These are phyloP conservation scores for Crambe crambe DNA, from an alignment of 37 sponge, comb jelly and placozoan species.

Conservation along the genomic window DNA sequence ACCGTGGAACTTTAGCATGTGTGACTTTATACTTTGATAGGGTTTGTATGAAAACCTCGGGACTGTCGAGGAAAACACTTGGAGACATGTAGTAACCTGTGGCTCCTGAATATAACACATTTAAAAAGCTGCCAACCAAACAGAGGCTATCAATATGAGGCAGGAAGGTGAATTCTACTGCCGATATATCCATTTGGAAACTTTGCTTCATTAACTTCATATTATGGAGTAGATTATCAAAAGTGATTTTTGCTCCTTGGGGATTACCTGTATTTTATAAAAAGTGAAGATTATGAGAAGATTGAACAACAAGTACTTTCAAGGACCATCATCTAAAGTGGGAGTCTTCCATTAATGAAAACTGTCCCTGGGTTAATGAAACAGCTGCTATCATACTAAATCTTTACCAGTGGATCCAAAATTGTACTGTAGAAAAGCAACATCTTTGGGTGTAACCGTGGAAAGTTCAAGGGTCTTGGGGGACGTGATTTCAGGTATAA, in stretches of 20 bases:
- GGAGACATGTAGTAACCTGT: conserved; percentile 56
- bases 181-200: neutral
- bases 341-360: too few species aligned
- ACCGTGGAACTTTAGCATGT: conserved; percentile 27
- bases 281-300: neutral
- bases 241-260: conserved; percentile 40
- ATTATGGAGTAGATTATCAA: conserved; percentile 41
- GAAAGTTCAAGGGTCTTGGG: neutral
- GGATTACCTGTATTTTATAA: conserved; percentile 7
- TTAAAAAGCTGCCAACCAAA: conserved; percentile 33
- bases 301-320: too few species aligned
- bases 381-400: neutral
- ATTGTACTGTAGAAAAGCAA: conserved; percentile 55
- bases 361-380: neutral
- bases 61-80: conserved; percentile 19
- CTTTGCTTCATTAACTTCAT: neutral
- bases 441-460: neutral
- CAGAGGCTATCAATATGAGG: conserved; percentile 49
- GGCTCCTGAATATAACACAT: conserved; percentile 9
- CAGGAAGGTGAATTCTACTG: conserved; percentile 36
- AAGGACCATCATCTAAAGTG: too few species aligned
- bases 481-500: neutral
- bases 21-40: conserved; percentile 37
- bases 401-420: conserved; percentile 45
- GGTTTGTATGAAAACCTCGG: conserved; percentile 32